phyloP scores from a whole-genome alignment of 2,888 invertebrate genomes.

The Schrankia costaestrigalis region DNA sequence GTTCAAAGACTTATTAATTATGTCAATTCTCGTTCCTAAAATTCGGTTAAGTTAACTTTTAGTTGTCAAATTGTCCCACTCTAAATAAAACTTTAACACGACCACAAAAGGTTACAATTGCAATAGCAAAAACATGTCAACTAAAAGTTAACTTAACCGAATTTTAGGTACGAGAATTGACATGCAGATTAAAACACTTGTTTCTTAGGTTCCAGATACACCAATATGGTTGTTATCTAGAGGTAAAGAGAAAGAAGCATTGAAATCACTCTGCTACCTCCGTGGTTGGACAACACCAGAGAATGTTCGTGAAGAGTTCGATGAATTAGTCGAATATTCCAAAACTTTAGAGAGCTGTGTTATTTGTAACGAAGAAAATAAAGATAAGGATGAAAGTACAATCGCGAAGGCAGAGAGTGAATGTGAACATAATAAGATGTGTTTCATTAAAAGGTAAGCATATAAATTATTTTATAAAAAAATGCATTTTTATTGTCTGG shows the following conservation, averaged over 20 bases:
- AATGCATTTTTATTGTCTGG: background rate
- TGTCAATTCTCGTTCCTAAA: no score
- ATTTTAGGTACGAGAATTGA: no score
- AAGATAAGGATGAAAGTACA: constrained; percentile 6
- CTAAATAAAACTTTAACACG: no score
- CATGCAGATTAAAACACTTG: no score
- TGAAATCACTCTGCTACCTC: constrained; percentile 75
- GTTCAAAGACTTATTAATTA: no score
- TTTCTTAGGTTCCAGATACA: constrained; percentile 76
- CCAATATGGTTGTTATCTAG: constrained; percentile 79
- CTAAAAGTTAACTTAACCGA: no score
- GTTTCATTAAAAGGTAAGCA: constrained; percentile 51
- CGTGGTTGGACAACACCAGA: constrained; percentile 77
- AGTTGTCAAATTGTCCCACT: no score
- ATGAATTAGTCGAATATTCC: constrained; percentile 60
- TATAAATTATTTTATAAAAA: background rate
- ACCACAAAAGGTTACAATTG: no score
- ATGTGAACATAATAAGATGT: constrained; percentile 59
- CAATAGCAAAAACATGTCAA: no score
- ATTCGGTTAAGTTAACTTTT: no score
- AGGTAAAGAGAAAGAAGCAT: constrained; percentile 72
- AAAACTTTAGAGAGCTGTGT: constrained; percentile 57
- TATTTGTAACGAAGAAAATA: constrained; percentile 53
- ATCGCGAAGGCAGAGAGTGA: constrained; percentile 26
- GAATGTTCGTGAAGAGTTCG: constrained; percentile 70